Percentiles rank a stretch among this genome's conserved stretches.
Evolutionary conservation across 2,888 invertebrate species (phyloP).

Genomic region (Eupithecia insigniata): DNA sequence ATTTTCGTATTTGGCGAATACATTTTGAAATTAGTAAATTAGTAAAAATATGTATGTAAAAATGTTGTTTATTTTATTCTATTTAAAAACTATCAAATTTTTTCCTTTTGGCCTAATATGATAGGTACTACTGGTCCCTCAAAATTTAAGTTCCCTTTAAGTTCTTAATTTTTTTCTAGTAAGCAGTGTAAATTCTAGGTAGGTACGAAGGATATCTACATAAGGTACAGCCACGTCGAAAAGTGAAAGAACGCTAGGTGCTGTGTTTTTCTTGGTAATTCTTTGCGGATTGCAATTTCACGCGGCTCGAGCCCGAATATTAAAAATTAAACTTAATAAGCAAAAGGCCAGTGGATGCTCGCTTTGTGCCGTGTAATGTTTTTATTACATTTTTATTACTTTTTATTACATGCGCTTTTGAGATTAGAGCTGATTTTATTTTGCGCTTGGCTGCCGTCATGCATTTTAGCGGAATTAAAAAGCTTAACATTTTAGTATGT

Average conservation of each 20-base stretch:
- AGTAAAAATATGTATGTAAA: too few species aligned
- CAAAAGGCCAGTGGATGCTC: constrained; percentile 60
- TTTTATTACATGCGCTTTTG: constrained; percentile 35
- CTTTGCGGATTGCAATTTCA: constrained; percentile 77
- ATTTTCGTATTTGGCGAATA: too few species aligned
- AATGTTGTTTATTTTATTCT: too few species aligned
- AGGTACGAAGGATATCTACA: not conserved
- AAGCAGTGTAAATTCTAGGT: not conserved
- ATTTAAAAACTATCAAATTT: too few species aligned
- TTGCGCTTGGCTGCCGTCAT: constrained; percentile 21
- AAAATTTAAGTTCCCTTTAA: too few species aligned
- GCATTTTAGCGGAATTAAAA: constrained; percentile 31
- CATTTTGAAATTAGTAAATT: too few species aligned
- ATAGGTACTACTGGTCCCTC: too few species aligned
- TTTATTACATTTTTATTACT: constrained; percentile 45
- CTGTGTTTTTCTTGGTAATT: constrained; percentile 59
- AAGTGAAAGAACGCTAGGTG: constrained; percentile 38
- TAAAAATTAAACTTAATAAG: constrained; percentile 84
- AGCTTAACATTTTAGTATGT: constrained; percentile 25
- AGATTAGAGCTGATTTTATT: constrained; percentile 44
- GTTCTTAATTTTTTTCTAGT: too few species aligned
- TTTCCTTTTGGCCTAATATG: too few species aligned
- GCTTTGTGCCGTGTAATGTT: constrained; percentile 50
- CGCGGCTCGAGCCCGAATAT: constrained; percentile 78
- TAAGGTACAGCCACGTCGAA: constrained; percentile 32